These are phyloP conservation scores for Agrotis clavis DNA, from an alignment of 2,888 invertebrate genomes.

Conservation along the genomic window DNA sequence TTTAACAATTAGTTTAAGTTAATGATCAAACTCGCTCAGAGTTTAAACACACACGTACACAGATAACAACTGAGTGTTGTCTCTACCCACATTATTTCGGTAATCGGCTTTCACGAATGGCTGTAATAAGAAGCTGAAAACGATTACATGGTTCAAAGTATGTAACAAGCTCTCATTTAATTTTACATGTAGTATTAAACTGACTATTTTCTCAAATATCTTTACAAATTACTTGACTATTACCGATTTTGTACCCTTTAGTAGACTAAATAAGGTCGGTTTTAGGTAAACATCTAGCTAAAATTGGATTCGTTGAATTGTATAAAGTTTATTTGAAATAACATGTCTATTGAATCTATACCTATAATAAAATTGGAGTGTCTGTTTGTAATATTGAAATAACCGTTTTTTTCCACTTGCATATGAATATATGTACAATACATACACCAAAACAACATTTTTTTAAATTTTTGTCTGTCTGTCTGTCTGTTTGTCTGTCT, in stretches of 20 bases:
- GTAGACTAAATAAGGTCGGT: background rate
- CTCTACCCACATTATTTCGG: slow-evolving; percentile 33
- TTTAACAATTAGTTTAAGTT: too few species aligned
- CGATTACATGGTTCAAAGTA: slow-evolving; percentile 40
- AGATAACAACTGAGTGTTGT: slow-evolving; percentile 16
- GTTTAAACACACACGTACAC: background rate
- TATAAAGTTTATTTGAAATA: background rate
- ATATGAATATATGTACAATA: too few species aligned
- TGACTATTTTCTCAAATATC: slow-evolving; percentile 28
- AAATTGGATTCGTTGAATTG: slow-evolving; percentile 6
- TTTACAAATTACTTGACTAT: slow-evolving; percentile 26
- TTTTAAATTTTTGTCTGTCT: too few species aligned
- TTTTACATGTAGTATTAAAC: slow-evolving; percentile 15
- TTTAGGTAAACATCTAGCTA: background rate
- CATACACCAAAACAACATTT: too few species aligned
- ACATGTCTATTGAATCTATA: background rate
- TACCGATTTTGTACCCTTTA: background rate
- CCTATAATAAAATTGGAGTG: too few species aligned
- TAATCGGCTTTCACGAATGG: slow-evolving; percentile 56
- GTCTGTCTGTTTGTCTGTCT: too few species aligned
- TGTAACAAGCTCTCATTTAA: slow-evolving; percentile 22
- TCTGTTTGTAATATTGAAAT: too few species aligned
- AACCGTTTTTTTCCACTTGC: too few species aligned
- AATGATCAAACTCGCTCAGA: too few species aligned
- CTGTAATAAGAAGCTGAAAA: slow-evolving; percentile 38